These are phyloP conservation scores for Mesoligia furuncula DNA, from an alignment of 2,888 invertebrate species.

Conservation along the genomic window DNA sequence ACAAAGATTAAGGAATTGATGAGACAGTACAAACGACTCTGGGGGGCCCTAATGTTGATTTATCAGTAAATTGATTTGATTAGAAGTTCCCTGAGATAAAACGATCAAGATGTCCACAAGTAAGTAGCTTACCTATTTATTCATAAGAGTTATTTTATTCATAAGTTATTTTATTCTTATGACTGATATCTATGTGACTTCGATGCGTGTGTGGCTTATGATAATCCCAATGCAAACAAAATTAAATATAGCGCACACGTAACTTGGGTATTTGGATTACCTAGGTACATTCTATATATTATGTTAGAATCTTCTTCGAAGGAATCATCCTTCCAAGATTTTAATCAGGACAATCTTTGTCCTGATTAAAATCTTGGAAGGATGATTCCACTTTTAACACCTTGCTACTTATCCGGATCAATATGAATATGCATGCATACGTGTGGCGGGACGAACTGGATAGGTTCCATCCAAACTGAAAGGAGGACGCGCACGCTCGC, in stretches of 20 bases:
- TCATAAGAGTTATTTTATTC: neutral
- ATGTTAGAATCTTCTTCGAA: neutral
- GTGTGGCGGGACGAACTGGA: too few relatives aligned
- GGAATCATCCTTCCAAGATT: too few relatives aligned
- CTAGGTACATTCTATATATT: neutral
- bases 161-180: neutral
- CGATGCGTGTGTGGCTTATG: constrained; percentile 9
- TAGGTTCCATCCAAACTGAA: too few relatives aligned
- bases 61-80: constrained; percentile 84
- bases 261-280: neutral
- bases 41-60: constrained; percentile 86
- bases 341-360: too few relatives aligned
- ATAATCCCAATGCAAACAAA: constrained; percentile 6
- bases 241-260: neutral
- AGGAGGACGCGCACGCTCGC: too few relatives aligned
- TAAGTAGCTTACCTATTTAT: constrained; percentile 73
- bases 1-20: constrained; percentile 80
- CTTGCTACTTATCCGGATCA: neutral
- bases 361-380: neutral
- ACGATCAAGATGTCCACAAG: constrained; percentile 85
- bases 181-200: constrained; percentile 16
- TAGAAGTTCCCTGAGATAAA: constrained; percentile 81
- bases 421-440: too few relatives aligned
- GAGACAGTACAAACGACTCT: constrained; percentile 82
- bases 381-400: too few relatives aligned